Percentiles rank a stretch among this genome's conserved stretches.
Evolutionary conservation across 2,888 invertebrate species (phyloP).

Genomic region (Epiblema foenella): DNA sequence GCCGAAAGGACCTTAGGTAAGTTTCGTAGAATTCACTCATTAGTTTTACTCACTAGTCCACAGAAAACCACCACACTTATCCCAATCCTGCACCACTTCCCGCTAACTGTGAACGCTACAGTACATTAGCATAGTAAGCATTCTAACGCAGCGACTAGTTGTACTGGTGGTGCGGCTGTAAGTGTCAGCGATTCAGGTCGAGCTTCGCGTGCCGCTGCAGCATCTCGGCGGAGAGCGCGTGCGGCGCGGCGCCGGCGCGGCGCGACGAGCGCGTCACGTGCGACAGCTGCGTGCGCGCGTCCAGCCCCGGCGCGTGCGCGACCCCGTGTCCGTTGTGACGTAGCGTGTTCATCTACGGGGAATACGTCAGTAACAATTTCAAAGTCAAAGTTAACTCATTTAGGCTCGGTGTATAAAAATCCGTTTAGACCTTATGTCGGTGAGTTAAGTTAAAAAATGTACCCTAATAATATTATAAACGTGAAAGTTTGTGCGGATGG

Average conservation of each 20-base stretch:
- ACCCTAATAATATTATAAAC: too few relatives aligned
- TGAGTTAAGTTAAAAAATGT: too few relatives aligned
- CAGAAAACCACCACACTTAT: too few relatives aligned
- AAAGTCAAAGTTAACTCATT: too few relatives aligned
- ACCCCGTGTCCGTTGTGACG: constrained; percentile 65
- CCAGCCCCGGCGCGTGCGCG: constrained; percentile 57
- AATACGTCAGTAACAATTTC: not conserved
- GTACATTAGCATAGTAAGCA: not conserved
- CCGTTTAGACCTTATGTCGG: too few relatives aligned
- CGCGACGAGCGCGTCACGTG: constrained; percentile 77
- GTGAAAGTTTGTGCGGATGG: too few relatives aligned
- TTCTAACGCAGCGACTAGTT: not conserved
- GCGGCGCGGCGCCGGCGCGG: constrained; percentile 74
- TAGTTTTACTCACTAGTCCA: too few relatives aligned
- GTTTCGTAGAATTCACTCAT: too few relatives aligned
- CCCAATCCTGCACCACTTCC: too few relatives aligned
- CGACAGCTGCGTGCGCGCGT: constrained; percentile 70
- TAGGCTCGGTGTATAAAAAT: not conserved
- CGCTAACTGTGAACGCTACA: not conserved
- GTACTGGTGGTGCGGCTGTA: constrained; percentile 7
- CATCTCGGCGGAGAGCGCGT: constrained; percentile 74
- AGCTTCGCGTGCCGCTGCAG: constrained; percentile 75
- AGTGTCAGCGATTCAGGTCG: constrained; percentile 69
- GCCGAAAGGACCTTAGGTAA: too few relatives aligned
- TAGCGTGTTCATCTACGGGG: constrained; percentile 71